Percentiles rank a stretch among this genome's conserved stretches.
phyloP scores from a whole-genome alignment of 2,797 vertebrate species.

The Allobates femoralis region DNA sequence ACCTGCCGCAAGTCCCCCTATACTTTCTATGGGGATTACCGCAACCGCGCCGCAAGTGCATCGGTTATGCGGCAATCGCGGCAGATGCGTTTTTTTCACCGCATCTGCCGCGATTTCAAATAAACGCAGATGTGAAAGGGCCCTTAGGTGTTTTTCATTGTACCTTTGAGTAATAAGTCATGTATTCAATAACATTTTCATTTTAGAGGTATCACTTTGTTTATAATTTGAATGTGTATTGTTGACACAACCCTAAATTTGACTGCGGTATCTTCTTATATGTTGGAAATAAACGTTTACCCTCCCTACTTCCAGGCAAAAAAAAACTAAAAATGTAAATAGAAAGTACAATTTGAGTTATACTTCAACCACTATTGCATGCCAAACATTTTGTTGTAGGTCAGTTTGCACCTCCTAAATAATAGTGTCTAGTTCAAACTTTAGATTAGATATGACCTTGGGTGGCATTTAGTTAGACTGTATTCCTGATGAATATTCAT shows the following conservation, averaged over 20 bases:
- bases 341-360: neutral
- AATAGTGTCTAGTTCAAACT: neutral
- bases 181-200: too few species aligned
- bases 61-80: too few species aligned
- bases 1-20: too few species aligned
- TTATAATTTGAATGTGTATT: too few species aligned
- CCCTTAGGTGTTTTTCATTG: too few species aligned
- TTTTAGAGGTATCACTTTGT: too few species aligned
- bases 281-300: neutral
- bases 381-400: slow-evolving; percentile 18
- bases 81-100: too few species aligned
- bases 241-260: neutral
- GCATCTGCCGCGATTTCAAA: too few species aligned
- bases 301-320: neutral
- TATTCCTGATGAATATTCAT: neutral
- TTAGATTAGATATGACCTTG: neutral
- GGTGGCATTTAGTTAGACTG: neutral
- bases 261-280: neutral
- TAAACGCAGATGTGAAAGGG: too few species aligned
- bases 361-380: neutral
- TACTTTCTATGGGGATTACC: too few species aligned
- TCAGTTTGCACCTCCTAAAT: neutral
- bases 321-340: neutral
- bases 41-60: too few species aligned
- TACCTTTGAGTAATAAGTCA: too few species aligned